Conservation (phyloP, 2,797 vertebrate species). For the Rhabdomys pumilio region DNA sequence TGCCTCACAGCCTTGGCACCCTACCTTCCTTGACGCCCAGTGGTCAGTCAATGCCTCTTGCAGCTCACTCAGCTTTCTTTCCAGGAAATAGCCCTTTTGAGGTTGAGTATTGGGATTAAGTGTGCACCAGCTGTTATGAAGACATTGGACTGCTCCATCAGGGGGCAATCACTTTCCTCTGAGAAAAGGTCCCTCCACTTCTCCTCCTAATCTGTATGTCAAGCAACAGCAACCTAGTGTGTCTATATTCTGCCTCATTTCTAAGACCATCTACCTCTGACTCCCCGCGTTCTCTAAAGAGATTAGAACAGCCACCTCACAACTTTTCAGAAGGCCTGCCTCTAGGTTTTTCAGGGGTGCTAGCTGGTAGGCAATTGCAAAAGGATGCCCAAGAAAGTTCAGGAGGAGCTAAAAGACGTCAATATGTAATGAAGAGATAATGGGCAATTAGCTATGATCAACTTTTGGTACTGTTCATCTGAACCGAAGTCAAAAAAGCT, state of each 20-base stretch:
- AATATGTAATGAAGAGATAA: background rate
- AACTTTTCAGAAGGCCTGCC: background rate
- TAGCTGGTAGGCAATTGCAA: background rate
- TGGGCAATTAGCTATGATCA: background rate
- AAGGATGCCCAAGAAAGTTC: background rate
- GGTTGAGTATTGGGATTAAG: background rate
- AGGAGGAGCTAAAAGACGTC: background rate
- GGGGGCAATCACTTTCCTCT: background rate
- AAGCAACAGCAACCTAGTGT: background rate
- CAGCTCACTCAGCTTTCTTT: background rate
- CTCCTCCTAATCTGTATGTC: background rate
- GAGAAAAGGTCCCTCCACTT: background rate
- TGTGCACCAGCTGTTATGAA: background rate
- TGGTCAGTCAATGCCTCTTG: background rate
- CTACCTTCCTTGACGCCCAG: background rate
- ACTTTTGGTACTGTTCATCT: background rate
- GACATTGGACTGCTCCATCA: background rate
- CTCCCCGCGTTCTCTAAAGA: background rate
- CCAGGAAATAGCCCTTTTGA: background rate
- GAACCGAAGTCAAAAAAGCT: background rate
- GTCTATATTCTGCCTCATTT: background rate
- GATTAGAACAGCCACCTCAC: background rate
- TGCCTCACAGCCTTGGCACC: background rate
- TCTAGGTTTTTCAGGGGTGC: background rate
- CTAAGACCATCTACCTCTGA: background rate